Evolutionary conservation across 2,113 vertebrate genomes (phyloP), one percentile per base, ranked within the genome.

Genomic region (Hyaena hyaena): DNA sequence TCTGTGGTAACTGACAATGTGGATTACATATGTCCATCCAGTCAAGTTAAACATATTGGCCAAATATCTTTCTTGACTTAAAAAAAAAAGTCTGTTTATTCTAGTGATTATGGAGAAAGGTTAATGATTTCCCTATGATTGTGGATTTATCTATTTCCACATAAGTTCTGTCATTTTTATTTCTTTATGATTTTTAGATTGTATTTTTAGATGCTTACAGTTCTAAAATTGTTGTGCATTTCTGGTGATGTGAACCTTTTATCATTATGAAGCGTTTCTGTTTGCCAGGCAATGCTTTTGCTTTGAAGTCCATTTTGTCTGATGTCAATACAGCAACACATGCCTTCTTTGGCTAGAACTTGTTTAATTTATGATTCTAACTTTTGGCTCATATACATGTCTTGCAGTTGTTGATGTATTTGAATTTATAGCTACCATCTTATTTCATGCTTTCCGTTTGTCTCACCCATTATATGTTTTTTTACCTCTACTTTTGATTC

Each of bases 271-370:
- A 88, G 88, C 45, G 19, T 31, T 95, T 35, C 73, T 80, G 9
- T 74, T 74, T 73, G 61, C 63, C 63, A 39, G 35, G 21, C 19
- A 35, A 58, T 50, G 5, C 4, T n/a, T 95, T 68, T 84, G 33
- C 31, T n/a, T 74, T 88, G 9, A 90, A 66, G 65, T 93, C 39
- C 31, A 10, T 94, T 93, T 95, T 73, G 55, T 76, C 85, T 93
- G 39, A 74, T 45, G 45, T 50, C 55, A 16, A 2, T 35, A 39
- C 17, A 71, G 65, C 23, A 8, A 7, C 50, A 48, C 24, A 10
- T 43, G 61, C 5, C 21, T 80, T 50, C 53, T n/a, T 28, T 90
- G 33, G 15, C 43, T 63, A 61, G 50, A 77, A 43, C 76, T 58
- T 1, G 15, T 39, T 23, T 81, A 61, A 71, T 73, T 77, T 88